Evolutionary conservation across 1,140 invertebrate species (phyloP).

Genomic region (Drosophila bifasciata): DNA sequence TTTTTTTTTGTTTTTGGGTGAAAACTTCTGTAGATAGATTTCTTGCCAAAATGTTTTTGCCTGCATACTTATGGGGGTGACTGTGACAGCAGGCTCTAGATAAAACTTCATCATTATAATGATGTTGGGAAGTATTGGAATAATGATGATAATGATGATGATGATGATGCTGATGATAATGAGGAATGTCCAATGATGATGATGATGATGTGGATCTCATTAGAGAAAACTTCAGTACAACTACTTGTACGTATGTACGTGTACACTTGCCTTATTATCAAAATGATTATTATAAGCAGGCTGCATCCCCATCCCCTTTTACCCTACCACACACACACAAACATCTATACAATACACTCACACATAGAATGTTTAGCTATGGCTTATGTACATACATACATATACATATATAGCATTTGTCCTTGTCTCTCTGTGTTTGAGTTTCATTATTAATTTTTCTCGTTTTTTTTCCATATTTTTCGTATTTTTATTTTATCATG

Average conservation of each 20-base stretch:
- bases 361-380: conserved; percentile 23
- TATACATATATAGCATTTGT: conserved; percentile 56
- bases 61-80: conserved; percentile 59
- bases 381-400: too few species aligned
- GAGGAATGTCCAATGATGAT: conserved; percentile 8
- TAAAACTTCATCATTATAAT: conserved; percentile 50
- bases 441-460: conserved; percentile 82
- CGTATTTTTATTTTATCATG: conserved; percentile 81
- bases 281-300: conserved; percentile 76
- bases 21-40: conserved; percentile 70
- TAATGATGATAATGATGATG: conserved; percentile 45
- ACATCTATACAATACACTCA: neutral
- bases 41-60: conserved; percentile 62
- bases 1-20: conserved; percentile 61
- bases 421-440: conserved; percentile 69
- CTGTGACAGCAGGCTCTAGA: conserved; percentile 21
- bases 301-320: conserved; percentile 19
- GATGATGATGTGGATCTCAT: conserved; percentile 30
- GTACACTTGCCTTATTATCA: conserved; percentile 80
- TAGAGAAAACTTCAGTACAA: conserved; percentile 56
- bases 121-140: conserved; percentile 17
- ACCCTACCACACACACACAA: conserved; percentile 17
- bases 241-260: conserved; percentile 9
- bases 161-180: conserved; percentile 39
- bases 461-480: conserved; percentile 77